Percentiles rank a stretch among this genome's conserved stretches.
phyloP scores from a whole-genome alignment of 2,797 vertebrate genomes.

The Alauda arvensis region DNA sequence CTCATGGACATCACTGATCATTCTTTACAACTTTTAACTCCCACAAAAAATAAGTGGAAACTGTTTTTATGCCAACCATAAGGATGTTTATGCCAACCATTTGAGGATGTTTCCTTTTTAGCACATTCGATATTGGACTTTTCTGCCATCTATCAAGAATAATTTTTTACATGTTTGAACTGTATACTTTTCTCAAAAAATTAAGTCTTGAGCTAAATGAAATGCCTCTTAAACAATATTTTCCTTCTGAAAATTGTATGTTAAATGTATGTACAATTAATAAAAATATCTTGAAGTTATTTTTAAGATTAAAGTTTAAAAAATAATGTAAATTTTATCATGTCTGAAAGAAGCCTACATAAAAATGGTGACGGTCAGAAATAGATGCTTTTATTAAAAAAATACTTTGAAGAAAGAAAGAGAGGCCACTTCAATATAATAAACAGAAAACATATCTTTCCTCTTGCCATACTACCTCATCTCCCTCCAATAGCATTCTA shows the following conservation, averaged over 20 bases:
- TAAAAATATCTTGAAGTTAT: neutral
- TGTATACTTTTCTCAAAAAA: neutral
- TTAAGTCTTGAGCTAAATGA: neutral
- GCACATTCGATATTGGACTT: neutral
- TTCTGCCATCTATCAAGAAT: neutral
- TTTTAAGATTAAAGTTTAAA: neutral
- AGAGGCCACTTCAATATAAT: neutral
- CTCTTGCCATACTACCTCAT: neutral
- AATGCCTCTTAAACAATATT: neutral
- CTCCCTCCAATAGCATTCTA: neutral
- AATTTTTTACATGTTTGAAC: neutral
- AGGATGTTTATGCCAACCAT: neutral
- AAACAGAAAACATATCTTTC: neutral
- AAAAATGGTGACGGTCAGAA: neutral
- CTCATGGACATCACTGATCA: neutral
- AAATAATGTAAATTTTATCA: neutral
- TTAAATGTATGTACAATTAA: neutral
- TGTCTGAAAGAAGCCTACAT: neutral
- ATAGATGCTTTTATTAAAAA: neutral
- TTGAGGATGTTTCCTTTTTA: neutral
- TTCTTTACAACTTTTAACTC: neutral
- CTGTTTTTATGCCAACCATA: neutral
- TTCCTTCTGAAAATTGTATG: neutral
- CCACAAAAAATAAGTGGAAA: neutral
- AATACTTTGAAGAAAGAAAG: neutral